phyloP scores from a whole-genome alignment of 2,888 invertebrate genomes.

The Yponomeuta cagnagella region DNA sequence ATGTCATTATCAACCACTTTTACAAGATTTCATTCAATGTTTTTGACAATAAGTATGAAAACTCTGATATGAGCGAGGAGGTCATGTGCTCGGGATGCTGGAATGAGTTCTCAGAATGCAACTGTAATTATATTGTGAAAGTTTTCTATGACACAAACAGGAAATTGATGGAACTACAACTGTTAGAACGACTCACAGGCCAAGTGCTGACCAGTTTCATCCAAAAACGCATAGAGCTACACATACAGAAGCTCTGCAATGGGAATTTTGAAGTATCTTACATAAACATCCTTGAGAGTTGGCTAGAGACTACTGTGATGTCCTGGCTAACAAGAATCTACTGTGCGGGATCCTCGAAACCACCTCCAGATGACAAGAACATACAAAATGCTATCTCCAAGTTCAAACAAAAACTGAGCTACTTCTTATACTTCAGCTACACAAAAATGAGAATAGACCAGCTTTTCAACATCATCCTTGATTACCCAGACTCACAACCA shows the following conservation, averaged over 20 bases:
- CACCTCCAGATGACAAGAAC: conserved; percentile 71
- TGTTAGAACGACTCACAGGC: conserved; percentile 89
- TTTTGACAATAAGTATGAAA: conserved; percentile 72
- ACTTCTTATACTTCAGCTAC: conserved; percentile 91
- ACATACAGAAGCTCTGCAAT: conserved; percentile 90
- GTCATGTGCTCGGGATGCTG: conserved; percentile 84
- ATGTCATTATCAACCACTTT: conserved; percentile 82
- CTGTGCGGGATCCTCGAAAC: conserved; percentile 77
- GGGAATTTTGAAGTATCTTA: conserved; percentile 91
- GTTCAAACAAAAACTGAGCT: conserved; percentile 85
- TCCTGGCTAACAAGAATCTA: conserved; percentile 92
- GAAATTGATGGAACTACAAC: conserved; percentile 83
- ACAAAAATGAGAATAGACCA: conserved; percentile 92
- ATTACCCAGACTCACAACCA: conserved; percentile 96
- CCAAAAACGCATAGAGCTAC: conserved; percentile 86
- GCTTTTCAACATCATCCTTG: conserved; percentile 97
- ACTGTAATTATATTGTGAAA: conserved; percentile 79
- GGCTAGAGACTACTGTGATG: conserved; percentile 91
- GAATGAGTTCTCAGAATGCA: conserved; percentile 74
- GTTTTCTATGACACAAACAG: conserved; percentile 86
- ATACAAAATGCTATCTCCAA: conserved; percentile 76
- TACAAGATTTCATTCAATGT: conserved; percentile 87
- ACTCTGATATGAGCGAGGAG: conserved; percentile 74
- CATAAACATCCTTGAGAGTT: conserved; percentile 85
- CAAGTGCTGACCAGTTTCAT: conserved; percentile 89